Evolutionary conservation across 2,113 vertebrate genomes (phyloP).

Genomic region (Seriola dumerili): DNA sequence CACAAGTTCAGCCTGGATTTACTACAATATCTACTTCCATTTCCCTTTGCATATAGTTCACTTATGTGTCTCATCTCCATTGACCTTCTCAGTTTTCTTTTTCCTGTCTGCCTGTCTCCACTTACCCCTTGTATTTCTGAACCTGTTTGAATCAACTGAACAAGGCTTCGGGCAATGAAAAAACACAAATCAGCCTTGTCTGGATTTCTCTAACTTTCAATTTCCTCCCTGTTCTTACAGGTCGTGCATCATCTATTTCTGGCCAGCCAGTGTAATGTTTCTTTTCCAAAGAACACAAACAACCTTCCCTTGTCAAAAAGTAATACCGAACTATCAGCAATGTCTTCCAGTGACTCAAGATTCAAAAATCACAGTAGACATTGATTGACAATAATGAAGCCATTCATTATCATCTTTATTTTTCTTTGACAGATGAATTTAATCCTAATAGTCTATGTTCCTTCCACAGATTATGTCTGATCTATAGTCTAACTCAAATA

Average conservation of each 20-base stretch:
- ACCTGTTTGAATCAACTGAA: conserved; percentile 45
- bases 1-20: neutral
- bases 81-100: conserved; percentile 31
- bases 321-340: neutral
- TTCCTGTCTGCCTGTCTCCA: conserved; percentile 6
- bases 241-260: conserved; percentile 34
- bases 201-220: conserved; percentile 47
- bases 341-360: neutral
- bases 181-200: conserved; percentile 50
- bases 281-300: neutral
- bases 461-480: neutral
- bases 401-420: neutral
- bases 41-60: neutral
- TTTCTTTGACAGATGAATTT: conserved; percentile 17
- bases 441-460: neutral
- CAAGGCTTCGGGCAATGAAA: conserved; percentile 37
- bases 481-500: neutral
- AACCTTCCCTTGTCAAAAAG: neutral
- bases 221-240: conserved; percentile 26
- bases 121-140: conserved; percentile 31
- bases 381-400: neutral
- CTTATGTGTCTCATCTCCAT: neutral
- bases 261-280: neutral
- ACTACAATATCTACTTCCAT: neutral
- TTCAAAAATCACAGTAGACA: neutral